A percentile compares a stretch with the other conserved stretches of the same genome.
These are phyloP conservation scores for Odontomachus brunneus DNA, from an alignment of 1,140 invertebrate species.

Conservation along the genomic window DNA sequence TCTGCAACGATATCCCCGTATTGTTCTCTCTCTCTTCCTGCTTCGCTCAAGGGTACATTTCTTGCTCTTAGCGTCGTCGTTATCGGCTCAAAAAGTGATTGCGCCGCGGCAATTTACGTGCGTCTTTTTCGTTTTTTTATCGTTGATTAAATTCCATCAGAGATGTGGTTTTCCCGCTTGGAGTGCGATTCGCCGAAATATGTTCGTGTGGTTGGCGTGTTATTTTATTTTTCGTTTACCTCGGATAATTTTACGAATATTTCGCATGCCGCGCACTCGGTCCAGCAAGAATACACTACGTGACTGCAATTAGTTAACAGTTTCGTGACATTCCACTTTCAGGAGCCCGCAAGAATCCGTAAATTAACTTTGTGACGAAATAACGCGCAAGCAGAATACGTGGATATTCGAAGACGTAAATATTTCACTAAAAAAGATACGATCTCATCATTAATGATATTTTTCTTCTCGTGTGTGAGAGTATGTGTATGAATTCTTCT, in stretches of 20 bases:
- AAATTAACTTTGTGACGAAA: constrained; percentile 3
- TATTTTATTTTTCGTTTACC: neutral
- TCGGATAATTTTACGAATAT: constrained; percentile 27
- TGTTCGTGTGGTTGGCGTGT: neutral
- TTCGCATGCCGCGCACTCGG: neutral
- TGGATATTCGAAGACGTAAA: too few relatives aligned
- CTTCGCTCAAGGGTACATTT: neutral
- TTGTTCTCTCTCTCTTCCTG: neutral
- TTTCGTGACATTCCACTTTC: neutral
- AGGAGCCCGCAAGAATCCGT: constrained; percentile 2
- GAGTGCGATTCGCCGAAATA: neutral
- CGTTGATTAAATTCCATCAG: neutral
- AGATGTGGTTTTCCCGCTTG: neutral
- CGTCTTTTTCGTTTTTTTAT: neutral
- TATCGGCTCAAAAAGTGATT: neutral
- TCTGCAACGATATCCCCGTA: neutral
- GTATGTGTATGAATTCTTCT: too few relatives aligned
- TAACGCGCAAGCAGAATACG: neutral
- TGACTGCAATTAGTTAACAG: constrained; percentile 16
- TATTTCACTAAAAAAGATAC: too few relatives aligned
- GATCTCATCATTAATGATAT: too few relatives aligned
- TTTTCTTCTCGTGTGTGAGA: too few relatives aligned
- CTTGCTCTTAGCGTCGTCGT: neutral
- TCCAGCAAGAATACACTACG: too few relatives aligned
- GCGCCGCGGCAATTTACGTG: neutral